phyloP scores from a whole-genome alignment of 2,113 vertebrate genomes.

The Urocitellus parryii region DNA sequence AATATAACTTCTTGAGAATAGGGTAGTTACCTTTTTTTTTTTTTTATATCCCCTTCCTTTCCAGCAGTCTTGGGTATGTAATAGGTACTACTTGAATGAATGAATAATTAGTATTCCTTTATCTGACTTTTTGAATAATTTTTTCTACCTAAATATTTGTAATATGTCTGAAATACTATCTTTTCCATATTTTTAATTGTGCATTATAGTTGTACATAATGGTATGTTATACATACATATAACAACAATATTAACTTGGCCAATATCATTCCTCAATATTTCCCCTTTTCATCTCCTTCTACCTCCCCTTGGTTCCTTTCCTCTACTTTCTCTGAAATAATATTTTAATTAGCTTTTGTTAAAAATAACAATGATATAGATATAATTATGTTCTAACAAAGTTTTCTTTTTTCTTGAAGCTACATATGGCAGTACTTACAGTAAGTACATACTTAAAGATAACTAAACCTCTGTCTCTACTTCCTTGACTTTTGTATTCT shows the following conservation, averaged over 20 bases:
- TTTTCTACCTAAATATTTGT: conserved; percentile 46
- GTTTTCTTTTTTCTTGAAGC: conserved; percentile 81
- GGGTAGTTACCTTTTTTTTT: conserved; percentile 25
- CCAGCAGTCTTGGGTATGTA: neutral
- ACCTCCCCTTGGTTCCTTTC: too few relatives aligned
- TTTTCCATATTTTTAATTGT: too few relatives aligned
- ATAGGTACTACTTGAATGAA: conserved; percentile 30
- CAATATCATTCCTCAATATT: too few relatives aligned
- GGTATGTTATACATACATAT: too few relatives aligned
- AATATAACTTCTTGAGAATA: conserved; percentile 43
- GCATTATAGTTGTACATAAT: too few relatives aligned
- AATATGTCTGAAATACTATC: neutral
- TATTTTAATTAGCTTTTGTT: conserved; percentile 54
- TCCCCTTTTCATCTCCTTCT: too few relatives aligned
- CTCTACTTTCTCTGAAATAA: neutral
- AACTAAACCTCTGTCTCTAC: neutral
- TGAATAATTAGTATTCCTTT: conserved; percentile 30
- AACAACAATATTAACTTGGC: too few relatives aligned
- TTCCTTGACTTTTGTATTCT: conserved; percentile 31
- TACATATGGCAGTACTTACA: conserved; percentile 86
- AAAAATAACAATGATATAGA: neutral
- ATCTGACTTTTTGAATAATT: conserved; percentile 31
- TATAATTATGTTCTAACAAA: conserved; percentile 41
- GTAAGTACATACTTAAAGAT: conserved; percentile 84
- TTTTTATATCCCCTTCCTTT: neutral